Base-by-base conservation (phyloP, 2,797 vertebrate genomes). In the Denticeps clupeoides region DNA sequence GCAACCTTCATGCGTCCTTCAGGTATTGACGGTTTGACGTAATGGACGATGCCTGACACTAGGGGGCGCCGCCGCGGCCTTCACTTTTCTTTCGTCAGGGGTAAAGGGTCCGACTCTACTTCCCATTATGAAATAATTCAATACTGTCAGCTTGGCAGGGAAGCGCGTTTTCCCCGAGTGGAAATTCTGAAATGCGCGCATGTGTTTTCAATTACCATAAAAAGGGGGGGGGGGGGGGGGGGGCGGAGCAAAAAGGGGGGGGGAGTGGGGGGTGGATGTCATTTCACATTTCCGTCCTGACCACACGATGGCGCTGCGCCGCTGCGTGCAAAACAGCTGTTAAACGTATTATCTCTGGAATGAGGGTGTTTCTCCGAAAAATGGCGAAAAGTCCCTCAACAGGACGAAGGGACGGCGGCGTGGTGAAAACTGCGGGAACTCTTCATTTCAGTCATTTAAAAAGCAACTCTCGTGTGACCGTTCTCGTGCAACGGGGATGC, bases 101-200 rank as follows among this genome's bases (percentile, higher is more conserved):
- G 25, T 56, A n/a, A n/a, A n/a, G n/a, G n/a, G n/a, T n/a, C n/a
- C n/a, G n/a, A n/a, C n/a, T n/a, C 69, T 16, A 44, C 47, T 33
- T 51, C 46, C 53, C 50, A 47, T 59, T 51, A 43, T 54, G 18
- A 52, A 56, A 53, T 66, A 66, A 70, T 63, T 66, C 41, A 62
- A 68, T 62, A 51, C 70, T 43, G 58, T 16, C 51, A 59, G 64
- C 49, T 77, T 84, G 83, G 80, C 79, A 82, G 50, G 51, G 43
- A 63, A 44, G 51, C 25, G 62, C 67, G 66, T 47, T 62, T 59
- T 59, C 55, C 52, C 50, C 31, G 12, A 40, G 52, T 60, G 60
- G 63, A 58, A 64, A 65, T 35, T 58, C 56, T 59, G 55, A 47
- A 53, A 25, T 35, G 50, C 38, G 51, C 32, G 47, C 63, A 70